A percentile compares a stretch with the other conserved stretches of the same genome.
phyloP scores from a whole-genome alignment of 2,888 invertebrate genomes.

The Metopia argyrocephala region DNA sequence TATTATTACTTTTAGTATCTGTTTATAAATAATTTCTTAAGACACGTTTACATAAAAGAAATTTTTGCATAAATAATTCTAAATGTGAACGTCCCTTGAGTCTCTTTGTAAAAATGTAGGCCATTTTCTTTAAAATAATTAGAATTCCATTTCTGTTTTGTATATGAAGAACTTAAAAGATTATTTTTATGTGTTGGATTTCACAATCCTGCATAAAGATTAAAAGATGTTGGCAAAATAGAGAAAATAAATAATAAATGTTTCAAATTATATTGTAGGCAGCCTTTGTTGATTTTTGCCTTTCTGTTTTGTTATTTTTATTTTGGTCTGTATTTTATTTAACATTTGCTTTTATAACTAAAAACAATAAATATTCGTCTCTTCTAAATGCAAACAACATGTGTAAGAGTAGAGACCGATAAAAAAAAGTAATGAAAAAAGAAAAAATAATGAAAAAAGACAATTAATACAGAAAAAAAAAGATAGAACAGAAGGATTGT shows the following conservation, averaged over 20 bases:
- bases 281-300: no score
- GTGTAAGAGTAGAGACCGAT: no score
- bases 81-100: no score
- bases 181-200: conserved; percentile 2
- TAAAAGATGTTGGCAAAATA: not conserved
- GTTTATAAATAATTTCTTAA: no score
- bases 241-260: not conserved
- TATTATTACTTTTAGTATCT: no score
- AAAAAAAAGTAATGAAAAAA: no score
- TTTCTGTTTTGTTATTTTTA: no score
- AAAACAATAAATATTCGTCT: conserved; percentile 33
- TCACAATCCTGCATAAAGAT: not conserved
- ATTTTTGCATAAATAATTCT: no score
- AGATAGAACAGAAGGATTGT: no score
- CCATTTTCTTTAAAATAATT: not conserved
- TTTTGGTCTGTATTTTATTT: not conserved
- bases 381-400: conserved; percentile 37
- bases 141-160: conserved; percentile 19
- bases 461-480: no score
- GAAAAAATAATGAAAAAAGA: no score
- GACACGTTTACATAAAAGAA: no score
- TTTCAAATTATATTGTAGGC: conserved; percentile 17
- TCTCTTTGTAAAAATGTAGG: not conserved
- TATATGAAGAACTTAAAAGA: conserved; percentile 19
- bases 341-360: conserved; percentile 37